phyloP scores from a whole-genome alignment of 2,888 invertebrate genomes.

The Ochlodes sylvanus region DNA sequence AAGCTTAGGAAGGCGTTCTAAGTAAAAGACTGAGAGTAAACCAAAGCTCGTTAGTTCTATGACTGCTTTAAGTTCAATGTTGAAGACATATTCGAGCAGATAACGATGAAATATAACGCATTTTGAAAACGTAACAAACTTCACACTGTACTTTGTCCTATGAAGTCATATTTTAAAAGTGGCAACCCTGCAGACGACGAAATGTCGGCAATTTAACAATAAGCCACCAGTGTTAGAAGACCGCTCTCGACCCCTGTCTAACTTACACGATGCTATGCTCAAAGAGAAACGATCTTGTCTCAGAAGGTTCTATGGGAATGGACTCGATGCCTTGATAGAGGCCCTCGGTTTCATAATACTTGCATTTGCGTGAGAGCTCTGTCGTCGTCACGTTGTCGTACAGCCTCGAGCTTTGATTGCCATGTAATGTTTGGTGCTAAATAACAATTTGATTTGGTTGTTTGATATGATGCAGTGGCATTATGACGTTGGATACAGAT shows the following conservation, averaged over 20 bases:
- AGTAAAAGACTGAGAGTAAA: too few species aligned
- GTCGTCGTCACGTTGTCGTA: constrained; percentile 58
- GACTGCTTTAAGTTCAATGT: background rate
- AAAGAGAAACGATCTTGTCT: constrained; percentile 42
- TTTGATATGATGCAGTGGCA: constrained; percentile 26
- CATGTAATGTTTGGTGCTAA: constrained; percentile 42
- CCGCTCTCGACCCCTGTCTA: constrained; percentile 47
- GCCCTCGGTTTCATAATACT: constrained; percentile 67
- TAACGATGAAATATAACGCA: too few species aligned
- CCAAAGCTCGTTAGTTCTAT: too few species aligned
- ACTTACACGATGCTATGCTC: constrained; percentile 42
- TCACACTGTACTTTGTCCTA: background rate
- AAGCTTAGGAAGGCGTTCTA: too few species aligned
- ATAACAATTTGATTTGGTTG: constrained; percentile 35
- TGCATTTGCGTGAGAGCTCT: constrained; percentile 65
- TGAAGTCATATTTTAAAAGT: background rate
- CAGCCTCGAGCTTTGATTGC: constrained; percentile 56
- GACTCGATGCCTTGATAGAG: constrained; percentile 50
- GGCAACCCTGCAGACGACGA: constrained; percentile 46
- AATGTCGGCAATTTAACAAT: constrained; percentile 69
- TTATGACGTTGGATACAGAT: constrained; percentile 23
- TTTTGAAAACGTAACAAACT: background rate
- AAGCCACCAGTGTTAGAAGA: constrained; percentile 55
- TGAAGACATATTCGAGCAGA: background rate
- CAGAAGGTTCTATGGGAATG: constrained; percentile 54